Conservation (phyloP, 2,797 vertebrate species). For the Melanotaenia nigrans region DNA sequence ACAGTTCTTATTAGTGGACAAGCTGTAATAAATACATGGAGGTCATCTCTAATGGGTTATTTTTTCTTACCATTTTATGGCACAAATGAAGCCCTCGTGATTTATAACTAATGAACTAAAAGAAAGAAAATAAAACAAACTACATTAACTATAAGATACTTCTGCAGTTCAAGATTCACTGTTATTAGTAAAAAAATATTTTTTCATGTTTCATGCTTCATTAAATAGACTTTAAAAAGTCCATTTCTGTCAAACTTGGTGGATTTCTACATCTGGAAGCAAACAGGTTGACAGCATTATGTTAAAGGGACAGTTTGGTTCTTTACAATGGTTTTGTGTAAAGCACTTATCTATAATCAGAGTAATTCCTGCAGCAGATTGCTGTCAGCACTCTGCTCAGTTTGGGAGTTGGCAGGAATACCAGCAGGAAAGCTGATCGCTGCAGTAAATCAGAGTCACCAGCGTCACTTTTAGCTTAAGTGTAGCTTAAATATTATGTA, state of each 20-base stretch:
- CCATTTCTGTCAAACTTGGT: background rate
- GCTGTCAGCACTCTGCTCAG: background rate
- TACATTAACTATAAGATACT: background rate
- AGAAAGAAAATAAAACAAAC: background rate
- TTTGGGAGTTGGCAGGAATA: constrained; percentile 1
- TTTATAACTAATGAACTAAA: background rate
- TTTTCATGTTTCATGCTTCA: background rate
- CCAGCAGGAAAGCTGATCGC: background rate
- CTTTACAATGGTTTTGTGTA: background rate
- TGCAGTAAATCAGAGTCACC: background rate
- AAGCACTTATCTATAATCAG: background rate
- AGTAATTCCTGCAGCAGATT: background rate
- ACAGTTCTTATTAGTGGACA: background rate
- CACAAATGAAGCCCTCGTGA: background rate
- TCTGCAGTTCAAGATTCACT: background rate
- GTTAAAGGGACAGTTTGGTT: background rate
- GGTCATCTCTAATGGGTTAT: background rate
- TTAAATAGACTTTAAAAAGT: background rate
- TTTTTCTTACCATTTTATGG: background rate
- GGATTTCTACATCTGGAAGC: background rate
- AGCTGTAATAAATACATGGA: too few species aligned
- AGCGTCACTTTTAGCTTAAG: background rate
- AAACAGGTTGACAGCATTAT: background rate
- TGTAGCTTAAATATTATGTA: background rate
- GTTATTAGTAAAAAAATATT: background rate